Evolutionary conservation across 1,140 invertebrate species (phyloP), one percentile per base, ranked within the genome.

Genomic region (Oryctes rhinoceros): DNA sequence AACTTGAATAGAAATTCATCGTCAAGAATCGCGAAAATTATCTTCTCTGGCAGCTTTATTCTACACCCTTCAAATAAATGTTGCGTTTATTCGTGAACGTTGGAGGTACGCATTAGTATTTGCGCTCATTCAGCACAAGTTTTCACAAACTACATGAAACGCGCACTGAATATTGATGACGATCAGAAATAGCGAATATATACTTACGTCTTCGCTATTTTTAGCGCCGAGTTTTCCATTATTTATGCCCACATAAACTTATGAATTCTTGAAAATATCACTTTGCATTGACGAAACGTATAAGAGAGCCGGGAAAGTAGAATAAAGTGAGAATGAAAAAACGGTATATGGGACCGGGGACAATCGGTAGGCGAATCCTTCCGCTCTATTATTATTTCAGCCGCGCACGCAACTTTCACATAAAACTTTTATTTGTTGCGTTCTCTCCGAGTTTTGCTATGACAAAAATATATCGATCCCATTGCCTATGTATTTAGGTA

Each of bases 351-450:
- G 15, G 53, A 59, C 53, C 15, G 53, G 13, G 13, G n/a, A n/a
- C 53, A 59, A 18, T 44, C 39, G 39, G 53, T 59, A 18, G 18
- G 53, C 53, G 53, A 59, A 59, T 59, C n/a, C 15, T 44, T 59
- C 5, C 18, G 53, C 15, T 59, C 53, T 15, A 5, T 59, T 18
- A 59, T 18, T n/a, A 59, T 59, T 59, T 59, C 53, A 18, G 4
- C n/a, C 53, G 18, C 53, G 53, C 53, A 59, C 53, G 53, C 53
- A 59, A 59, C 53, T 59, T 59, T 15, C 53, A 15, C 53, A 59
- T 59, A 59, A 59, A 59, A 59, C 53, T 59, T 59, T 59, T 59
- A 59, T 59, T 59, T 59, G 53, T 59, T 59, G 53, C 53, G 53
- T 59, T 59, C 18, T 59, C 15, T 6, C 53, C 15, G 18, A 59